Evolutionary conservation across 2,888 invertebrate species (phyloP).

Genomic region (Trichacis sp.): DNA sequence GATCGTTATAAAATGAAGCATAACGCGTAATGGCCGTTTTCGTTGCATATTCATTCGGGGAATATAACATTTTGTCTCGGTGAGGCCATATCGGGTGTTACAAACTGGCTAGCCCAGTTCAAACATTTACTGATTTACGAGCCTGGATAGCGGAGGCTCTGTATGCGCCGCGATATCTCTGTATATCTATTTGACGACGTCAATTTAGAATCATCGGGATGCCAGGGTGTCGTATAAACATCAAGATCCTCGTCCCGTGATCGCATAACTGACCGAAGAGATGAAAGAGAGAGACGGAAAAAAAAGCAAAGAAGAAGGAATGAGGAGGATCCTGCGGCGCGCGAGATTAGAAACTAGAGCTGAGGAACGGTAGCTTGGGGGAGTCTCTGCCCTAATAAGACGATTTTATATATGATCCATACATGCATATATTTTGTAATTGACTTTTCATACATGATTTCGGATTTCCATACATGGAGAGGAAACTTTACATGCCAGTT

Average conservation of each 20-base stretch:
- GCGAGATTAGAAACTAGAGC: slow-evolving; percentile 51
- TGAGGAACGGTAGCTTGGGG: slow-evolving; percentile 52
- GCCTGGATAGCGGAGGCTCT: slow-evolving; percentile 22
- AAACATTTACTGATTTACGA: slow-evolving; percentile 30
- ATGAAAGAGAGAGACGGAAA: slow-evolving; percentile 7
- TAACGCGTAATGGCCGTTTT: slow-evolving; percentile 3
- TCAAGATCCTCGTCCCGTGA: slow-evolving; percentile 5
- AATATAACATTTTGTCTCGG: slow-evolving; percentile 21
- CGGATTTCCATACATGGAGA: too few species aligned
- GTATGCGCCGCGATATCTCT: slow-evolving; percentile 24
- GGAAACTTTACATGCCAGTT: too few species aligned
- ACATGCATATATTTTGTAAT: too few species aligned
- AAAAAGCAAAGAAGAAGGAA: too few species aligned
- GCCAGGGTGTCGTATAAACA: slow-evolving; percentile 18
- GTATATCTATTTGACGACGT: slow-evolving; percentile 26
- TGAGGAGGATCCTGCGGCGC: slow-evolving; percentile 2
- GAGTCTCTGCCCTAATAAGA: too few species aligned
- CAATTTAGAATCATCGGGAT: slow-evolving; percentile 22
- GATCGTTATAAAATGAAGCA: slow-evolving; percentile 5
- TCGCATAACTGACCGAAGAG: slow-evolving; percentile 5
- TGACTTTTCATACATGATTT: too few species aligned
- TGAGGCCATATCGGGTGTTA: slow-evolving; percentile 16
- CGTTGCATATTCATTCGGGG: slow-evolving; percentile 7
- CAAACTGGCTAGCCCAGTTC: slow-evolving; percentile 38
- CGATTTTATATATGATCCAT: too few species aligned